Base-by-base conservation (phyloP, 2,113 vertebrate species). In the Limnothrissa miodon region DNA sequence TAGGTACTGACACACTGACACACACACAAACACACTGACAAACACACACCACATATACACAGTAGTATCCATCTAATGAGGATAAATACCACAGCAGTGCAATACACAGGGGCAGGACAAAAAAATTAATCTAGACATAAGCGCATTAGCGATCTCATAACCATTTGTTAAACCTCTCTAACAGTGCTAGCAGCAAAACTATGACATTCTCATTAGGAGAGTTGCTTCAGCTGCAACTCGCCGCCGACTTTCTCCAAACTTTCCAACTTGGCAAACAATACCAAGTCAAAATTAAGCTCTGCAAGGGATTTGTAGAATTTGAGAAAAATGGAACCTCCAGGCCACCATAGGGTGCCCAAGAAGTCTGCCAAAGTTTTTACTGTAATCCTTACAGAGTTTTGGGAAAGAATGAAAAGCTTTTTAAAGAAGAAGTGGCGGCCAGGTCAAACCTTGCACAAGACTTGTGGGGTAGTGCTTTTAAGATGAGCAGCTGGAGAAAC, bases 81-180 rank as follows among this genome's bases (percentile, higher is more conserved):
- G 66, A 74, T 74, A 74, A 74, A 74, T 74, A 74, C 66, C 33
- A 6, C 33, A 36, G n/a, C n/a, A n/a, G 29, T 0, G 33, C 25
- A 15, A 36, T 36, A 11, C 10, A 74, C 29, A 74, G 66, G 33
- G 66, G 66, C 66, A 17, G 66, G 66, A 74, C 66, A 29, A 74
- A 74, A 74, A 48, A 74, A 74, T 36, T 74, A 36, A 74, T 74
- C 66, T 74, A 74, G 36, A 1, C 36, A 11, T 74, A 74, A 74
- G 66, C 66, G 66, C 66, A 74, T 74, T 74, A 74, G 66, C 29
- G 29, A 74, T 74, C 66, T 74, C 66, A 74, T 74, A 74, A 74
- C 66, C 66, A 74, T 74, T 74, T 74, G 29, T 74, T 36, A 74
- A 74, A 74, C 29, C 66, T 74, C 29, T 13, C 36, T 15, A 74